Conservation (phyloP, 2,797 vertebrate species). For the Sarcophilus harrisii region DNA sequence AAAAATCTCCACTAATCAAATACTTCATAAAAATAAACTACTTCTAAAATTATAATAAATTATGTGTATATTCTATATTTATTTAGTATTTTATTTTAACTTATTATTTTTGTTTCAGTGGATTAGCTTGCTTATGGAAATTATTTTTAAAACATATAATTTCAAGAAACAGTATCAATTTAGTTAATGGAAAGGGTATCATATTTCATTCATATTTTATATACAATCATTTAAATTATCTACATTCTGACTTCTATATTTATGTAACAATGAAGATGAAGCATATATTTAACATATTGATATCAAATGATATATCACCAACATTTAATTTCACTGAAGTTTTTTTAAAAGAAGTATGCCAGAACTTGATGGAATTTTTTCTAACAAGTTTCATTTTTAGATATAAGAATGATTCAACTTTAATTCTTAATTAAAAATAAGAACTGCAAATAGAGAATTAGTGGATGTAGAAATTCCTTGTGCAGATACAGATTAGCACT, state of each 20-base stretch:
- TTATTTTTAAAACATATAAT: background rate
- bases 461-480: background rate
- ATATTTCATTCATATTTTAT: background rate
- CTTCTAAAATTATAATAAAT: background rate
- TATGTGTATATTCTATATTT: background rate
- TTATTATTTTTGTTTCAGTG: background rate
- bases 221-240: background rate
- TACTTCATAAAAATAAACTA: background rate
- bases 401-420: background rate
- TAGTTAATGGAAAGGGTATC: background rate
- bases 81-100: background rate
- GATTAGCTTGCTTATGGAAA: background rate
- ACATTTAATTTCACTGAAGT: background rate
- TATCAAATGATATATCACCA: background rate
- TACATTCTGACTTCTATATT: background rate
- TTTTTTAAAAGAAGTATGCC: background rate
- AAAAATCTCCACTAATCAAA: background rate
- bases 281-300: background rate
- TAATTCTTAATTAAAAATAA: background rate
- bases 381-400: background rate
- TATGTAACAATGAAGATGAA: background rate
- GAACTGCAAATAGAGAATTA: background rate
- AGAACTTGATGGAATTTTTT: background rate
- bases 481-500: background rate
- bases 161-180: background rate